Conservation (phyloP, 2,888 invertebrate species). For the Oasisia sp. region DNA sequence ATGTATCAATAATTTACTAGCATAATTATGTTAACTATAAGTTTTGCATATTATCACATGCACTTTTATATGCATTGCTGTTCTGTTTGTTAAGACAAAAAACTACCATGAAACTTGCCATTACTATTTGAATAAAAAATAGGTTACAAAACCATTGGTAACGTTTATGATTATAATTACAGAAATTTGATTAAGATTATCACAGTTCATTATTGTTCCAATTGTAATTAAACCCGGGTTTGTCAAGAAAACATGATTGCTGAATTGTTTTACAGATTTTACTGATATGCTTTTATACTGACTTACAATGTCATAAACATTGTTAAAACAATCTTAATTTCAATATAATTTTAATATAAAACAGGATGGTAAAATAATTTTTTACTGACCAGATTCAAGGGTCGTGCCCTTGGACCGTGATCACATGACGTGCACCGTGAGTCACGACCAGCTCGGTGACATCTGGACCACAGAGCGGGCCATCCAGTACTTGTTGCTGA, state of each 20-base stretch:
- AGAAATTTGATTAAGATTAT: background rate
- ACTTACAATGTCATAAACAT: background rate
- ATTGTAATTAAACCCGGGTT: background rate
- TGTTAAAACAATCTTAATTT: background rate
- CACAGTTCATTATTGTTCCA: background rate
- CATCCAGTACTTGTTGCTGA: conserved; percentile 59
- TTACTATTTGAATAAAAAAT: background rate
- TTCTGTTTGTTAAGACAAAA: background rate
- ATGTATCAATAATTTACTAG: background rate
- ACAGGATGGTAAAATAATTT: background rate
- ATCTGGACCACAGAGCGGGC: conserved; percentile 60
- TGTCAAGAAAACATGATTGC: background rate
- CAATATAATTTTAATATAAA: conserved; percentile 19
- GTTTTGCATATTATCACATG: background rate
- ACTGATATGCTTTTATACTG: background rate
- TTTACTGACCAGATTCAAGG: background rate
- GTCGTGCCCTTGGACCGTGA: conserved; percentile 34
- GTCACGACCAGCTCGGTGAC: conserved; percentile 49
- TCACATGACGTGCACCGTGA: conserved; percentile 41
- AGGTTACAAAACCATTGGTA: background rate
- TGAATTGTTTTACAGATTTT: background rate
- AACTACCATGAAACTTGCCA: background rate
- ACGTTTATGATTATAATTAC: background rate
- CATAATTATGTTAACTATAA: background rate
- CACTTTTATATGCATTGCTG: background rate